Evolutionary conservation across 2,113 vertebrate species (phyloP), one percentile per base, ranked within the genome.

Genomic region (Upupa epops): DNA sequence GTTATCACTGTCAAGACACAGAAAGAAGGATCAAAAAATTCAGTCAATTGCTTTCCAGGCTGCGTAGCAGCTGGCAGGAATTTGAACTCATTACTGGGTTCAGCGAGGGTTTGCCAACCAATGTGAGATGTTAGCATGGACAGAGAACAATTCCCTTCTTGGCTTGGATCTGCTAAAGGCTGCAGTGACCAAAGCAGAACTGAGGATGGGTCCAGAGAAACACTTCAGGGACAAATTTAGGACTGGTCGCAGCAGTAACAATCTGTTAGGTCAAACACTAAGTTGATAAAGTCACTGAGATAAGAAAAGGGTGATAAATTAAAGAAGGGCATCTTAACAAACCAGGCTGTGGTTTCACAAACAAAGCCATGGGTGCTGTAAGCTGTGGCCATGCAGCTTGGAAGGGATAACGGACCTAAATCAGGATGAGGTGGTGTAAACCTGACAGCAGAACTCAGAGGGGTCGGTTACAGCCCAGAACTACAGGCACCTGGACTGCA

Each of bases 111-210:
- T 93, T 92, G 77, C 77, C 89, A 95, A 73, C 92, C 14, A 36
- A 79, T 74, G 89, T 83, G 46, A 59, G 54, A 88, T 11, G 28
- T 72, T 55, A 82, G 32, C 84, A 75, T 42, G 15, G 0, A 25
- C 81, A 79, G 46, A 32, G 63, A 94, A 95, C 82, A 91, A 65
- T 85, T 95, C 91, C 94, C 95, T 96, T 94, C 85, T 91, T 89
- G 94, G 94, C 58, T 58, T 76, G 19, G 66, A 73, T 79, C 74
- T 76, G 81, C 84, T 66, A 63, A 85, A 63, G 48, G 71, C 48
- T 92, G 61, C 71, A 83, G 26, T 29, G 81, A 76, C 91, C 93
- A 89, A 94, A 93, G 87, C 87, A 92, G 95, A 84, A 89, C 34
- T 73, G 73, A 83, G 24, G 60, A 91, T 42, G 51, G 49, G 48